Evolutionary conservation across 2,797 vertebrate species (phyloP).

Genomic region (Tachyglossus aculeatus): DNA sequence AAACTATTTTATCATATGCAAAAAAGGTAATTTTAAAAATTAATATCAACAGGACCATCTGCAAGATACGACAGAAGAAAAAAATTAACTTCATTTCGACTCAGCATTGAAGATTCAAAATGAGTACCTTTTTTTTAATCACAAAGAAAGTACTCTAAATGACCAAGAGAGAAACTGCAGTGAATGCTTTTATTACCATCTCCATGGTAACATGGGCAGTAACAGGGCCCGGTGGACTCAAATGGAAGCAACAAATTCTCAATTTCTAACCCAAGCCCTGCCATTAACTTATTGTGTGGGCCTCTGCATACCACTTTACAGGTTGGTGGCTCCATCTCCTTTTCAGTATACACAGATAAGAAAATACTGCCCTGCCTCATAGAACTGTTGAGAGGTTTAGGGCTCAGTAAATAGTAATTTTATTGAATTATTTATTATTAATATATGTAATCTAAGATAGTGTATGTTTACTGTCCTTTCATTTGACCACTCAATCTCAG

Average conservation of each 20-base stretch:
- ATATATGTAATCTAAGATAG: background rate
- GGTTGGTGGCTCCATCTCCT: background rate
- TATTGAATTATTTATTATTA: background rate
- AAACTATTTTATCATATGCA: conserved; percentile 19
- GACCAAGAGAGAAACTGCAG: conserved; percentile 11
- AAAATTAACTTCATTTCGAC: conserved; percentile 21
- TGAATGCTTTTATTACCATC: conserved; percentile 15
- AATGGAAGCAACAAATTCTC: conserved; percentile 22
- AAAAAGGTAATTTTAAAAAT: conserved; percentile 19
- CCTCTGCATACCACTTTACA: background rate
- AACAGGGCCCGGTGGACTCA: background rate
- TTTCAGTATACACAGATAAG: background rate
- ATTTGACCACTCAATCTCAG: too few relatives aligned
- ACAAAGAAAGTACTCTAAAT: conserved; percentile 24
- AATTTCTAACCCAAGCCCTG: conserved; percentile 2
- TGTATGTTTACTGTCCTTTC: too few relatives aligned
- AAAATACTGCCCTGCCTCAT: background rate
- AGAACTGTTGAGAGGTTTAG: background rate
- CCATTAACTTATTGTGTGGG: conserved; percentile 6
- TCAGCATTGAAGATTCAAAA: conserved; percentile 1
- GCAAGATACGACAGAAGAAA: conserved; percentile 2
- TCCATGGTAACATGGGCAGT: conserved; percentile 25
- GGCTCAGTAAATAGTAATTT: background rate
- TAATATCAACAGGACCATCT: conserved; percentile 12
- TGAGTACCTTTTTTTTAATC: conserved; percentile 26